Evolutionary conservation across 2,888 invertebrate species (phyloP).

Genomic region (Syrista parreyssii): DNA sequence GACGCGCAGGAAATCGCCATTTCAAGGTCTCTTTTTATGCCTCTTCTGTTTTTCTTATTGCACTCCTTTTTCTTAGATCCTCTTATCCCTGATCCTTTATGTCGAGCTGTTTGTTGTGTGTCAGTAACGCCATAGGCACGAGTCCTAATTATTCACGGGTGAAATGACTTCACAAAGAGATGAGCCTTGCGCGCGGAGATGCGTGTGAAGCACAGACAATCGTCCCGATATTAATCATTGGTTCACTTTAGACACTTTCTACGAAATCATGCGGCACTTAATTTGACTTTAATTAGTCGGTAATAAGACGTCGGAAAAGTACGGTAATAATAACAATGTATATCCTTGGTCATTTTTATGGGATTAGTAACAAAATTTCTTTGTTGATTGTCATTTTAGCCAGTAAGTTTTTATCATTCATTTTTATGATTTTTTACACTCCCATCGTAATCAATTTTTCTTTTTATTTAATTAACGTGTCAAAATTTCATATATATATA

Average conservation of each 20-base stretch:
- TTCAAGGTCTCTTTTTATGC: slow-evolving; percentile 42
- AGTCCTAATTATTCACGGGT: slow-evolving; percentile 49
- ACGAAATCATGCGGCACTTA: background rate
- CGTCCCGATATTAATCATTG: background rate
- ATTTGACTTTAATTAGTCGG: background rate
- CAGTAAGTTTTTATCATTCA: background rate
- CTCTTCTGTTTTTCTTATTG: slow-evolving; percentile 31
- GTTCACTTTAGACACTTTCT: background rate
- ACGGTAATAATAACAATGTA: background rate
- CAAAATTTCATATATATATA: background rate
- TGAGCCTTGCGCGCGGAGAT: background rate
- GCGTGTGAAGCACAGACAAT: background rate
- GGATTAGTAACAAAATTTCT: background rate
- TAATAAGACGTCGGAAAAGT: background rate
- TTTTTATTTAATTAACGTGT: background rate
- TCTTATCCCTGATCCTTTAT: slow-evolving; percentile 28
- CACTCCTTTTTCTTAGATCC: slow-evolving; percentile 12
- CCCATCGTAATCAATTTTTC: background rate
- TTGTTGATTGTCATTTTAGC: background rate
- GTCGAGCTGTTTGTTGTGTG: slow-evolving; percentile 24
- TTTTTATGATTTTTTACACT: background rate
- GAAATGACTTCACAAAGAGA: slow-evolving; percentile 13
- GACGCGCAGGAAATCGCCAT: slow-evolving; percentile 49
- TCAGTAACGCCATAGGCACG: slow-evolving; percentile 31
- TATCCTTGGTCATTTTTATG: background rate